Percentiles rank a stretch among this genome's conserved stretches.
These are phyloP conservation scores for Apomyelois bistriatella DNA, from an alignment of 2,888 invertebrate species.

Conservation along the genomic window DNA sequence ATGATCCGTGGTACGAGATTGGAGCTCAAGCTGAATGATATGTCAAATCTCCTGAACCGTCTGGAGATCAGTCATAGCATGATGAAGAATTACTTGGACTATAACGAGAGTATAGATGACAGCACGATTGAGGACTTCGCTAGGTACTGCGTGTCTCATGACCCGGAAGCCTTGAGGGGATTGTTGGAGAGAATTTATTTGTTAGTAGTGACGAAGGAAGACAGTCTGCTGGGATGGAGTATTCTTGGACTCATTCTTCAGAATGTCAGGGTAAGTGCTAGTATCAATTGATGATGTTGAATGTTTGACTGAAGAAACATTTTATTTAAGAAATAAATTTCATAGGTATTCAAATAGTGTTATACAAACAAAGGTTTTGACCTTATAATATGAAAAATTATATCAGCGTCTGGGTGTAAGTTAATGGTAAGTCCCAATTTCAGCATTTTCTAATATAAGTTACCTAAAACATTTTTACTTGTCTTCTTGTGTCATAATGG, in stretches of 20 bases:
- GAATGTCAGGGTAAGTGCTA: slow-evolving; percentile 53
- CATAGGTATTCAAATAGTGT: too few relatives aligned
- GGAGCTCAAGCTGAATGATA: slow-evolving; percentile 81
- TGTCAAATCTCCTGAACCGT: slow-evolving; percentile 80
- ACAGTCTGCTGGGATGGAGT: slow-evolving; percentile 64
- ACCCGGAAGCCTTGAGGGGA: slow-evolving; percentile 81
- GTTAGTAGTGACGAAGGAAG: slow-evolving; percentile 76
- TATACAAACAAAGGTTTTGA: too few relatives aligned
- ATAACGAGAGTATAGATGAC: slow-evolving; percentile 77
- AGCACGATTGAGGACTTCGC: slow-evolving; percentile 86
- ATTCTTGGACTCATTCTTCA: slow-evolving; percentile 57
- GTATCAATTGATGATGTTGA: slow-evolving; percentile 20
- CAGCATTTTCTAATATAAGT: too few relatives aligned
- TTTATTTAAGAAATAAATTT: not conserved
- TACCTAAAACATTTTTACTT: too few relatives aligned
- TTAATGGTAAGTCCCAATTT: too few relatives aligned
- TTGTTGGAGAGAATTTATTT: slow-evolving; percentile 84
- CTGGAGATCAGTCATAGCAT: slow-evolving; percentile 80
- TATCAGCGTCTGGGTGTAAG: too few relatives aligned
- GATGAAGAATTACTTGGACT: slow-evolving; percentile 80
- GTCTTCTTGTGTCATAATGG: too few relatives aligned
- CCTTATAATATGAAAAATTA: too few relatives aligned
- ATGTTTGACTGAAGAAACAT: not conserved
- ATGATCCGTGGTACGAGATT: slow-evolving; percentile 64
- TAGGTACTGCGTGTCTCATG: slow-evolving; percentile 83